These are phyloP conservation scores for Xenops minutus DNA, from an alignment of 2,797 vertebrate genomes.

Conservation along the genomic window DNA sequence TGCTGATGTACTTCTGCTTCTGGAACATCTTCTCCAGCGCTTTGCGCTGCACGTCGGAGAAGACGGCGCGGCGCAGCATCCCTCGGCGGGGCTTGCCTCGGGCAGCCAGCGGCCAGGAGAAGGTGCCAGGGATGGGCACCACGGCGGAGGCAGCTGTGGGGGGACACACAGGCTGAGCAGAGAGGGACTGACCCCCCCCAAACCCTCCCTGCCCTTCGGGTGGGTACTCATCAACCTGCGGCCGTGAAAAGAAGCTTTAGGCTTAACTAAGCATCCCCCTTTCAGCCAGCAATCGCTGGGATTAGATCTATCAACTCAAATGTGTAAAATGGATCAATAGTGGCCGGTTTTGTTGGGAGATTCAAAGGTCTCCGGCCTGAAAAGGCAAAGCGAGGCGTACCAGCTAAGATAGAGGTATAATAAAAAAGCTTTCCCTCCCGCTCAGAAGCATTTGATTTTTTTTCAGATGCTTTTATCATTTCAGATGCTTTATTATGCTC, in stretches of 20 bases:
- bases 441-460: constrained; percentile 38
- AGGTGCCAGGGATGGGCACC: constrained; percentile 93
- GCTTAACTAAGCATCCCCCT: constrained; percentile 39
- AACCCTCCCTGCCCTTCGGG: neutral
- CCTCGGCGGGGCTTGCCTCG: constrained; percentile 93
- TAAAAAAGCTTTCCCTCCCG: constrained; percentile 31
- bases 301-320: constrained; percentile 65
- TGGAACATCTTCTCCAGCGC: constrained; percentile 98
- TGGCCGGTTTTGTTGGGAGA: constrained; percentile 46
- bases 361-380: constrained; percentile 52
- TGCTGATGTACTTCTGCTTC: constrained; percentile 99
- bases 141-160: constrained; percentile 83
- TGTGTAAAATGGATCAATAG: constrained; percentile 54
- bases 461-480: constrained; percentile 7
- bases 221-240: constrained; percentile 5
- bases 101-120: constrained; percentile 91
- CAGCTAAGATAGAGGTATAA: constrained; percentile 22
- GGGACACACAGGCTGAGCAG: neutral
- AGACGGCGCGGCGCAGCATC: constrained; percentile 94
- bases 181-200: fast-evolving
- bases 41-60: constrained; percentile 96
- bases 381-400: constrained; percentile 36
- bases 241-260: constrained; percentile 45
- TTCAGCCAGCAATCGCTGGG: constrained; percentile 48
- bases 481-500: constrained; percentile 33